These are phyloP conservation scores for Argyrosomus regius DNA, from an alignment of 2,797 vertebrate species.

Conservation along the genomic window DNA sequence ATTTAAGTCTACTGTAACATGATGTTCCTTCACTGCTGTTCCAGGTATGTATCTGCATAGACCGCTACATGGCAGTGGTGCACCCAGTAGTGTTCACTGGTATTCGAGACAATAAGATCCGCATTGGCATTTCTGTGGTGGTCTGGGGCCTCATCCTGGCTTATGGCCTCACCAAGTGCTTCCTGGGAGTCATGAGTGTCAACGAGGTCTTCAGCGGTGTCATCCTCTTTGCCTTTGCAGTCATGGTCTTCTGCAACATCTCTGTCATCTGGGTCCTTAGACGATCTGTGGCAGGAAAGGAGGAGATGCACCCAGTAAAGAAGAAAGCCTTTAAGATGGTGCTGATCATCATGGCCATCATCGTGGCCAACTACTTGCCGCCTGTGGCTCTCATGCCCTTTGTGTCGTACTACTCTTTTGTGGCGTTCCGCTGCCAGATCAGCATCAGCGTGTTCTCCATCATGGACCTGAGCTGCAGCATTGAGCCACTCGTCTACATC, in stretches of 20 bases:
- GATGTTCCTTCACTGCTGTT: not conserved
- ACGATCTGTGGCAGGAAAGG: constrained; percentile 79
- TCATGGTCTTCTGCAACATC: constrained; percentile 86
- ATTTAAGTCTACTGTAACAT: not conserved
- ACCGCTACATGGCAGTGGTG: constrained; percentile 85
- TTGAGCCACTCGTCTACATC: constrained; percentile 85
- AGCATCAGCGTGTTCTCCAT: constrained; percentile 77
- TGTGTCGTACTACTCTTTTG: constrained; percentile 70
- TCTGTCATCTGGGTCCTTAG: constrained; percentile 85
- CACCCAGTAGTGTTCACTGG: constrained; percentile 80
- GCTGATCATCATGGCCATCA: constrained; percentile 80
- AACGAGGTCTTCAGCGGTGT: constrained; percentile 77
- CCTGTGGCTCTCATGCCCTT: constrained; percentile 84
- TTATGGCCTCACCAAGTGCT: constrained; percentile 73
- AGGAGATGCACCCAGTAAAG: constrained; percentile 84
- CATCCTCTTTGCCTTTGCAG: constrained; percentile 78
- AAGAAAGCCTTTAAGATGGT: constrained; percentile 85
- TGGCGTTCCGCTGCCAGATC: constrained; percentile 78
- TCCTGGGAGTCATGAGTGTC: constrained; percentile 66
- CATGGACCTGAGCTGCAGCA: constrained; percentile 86
- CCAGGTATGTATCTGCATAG: constrained; percentile 84
- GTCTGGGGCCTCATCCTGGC: constrained; percentile 79
- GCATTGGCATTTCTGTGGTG: constrained; percentile 55
- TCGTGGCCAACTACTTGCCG: constrained; percentile 82
- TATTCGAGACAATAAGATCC: constrained; percentile 77